Evolutionary conservation across 1,140 invertebrate genomes (phyloP).

Genomic region (Anastrepha ludens): DNA sequence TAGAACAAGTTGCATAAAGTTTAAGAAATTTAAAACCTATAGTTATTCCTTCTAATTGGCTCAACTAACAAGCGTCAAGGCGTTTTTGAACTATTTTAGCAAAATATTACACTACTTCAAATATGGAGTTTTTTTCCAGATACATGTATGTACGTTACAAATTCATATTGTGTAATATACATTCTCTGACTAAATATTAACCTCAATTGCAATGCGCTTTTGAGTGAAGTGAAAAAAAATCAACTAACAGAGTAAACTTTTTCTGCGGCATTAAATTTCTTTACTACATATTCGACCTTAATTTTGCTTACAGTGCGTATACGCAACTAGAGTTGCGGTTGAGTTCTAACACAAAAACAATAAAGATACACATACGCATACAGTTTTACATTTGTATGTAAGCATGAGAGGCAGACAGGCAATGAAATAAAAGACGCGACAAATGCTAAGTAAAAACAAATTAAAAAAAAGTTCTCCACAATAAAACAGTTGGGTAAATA

Average conservation of each 20-base stretch:
- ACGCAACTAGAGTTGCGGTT: conserved; percentile 46
- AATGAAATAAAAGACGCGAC: conserved; percentile 17
- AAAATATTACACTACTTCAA: no score
- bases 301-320: conserved; percentile 47
- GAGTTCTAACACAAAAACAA: not conserved
- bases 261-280: conserved; percentile 36
- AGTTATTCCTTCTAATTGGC: no score
- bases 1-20: no score
- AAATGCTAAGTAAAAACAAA: conserved; percentile 5
- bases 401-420: not conserved
- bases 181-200: no score
- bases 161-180: no score
- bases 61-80: no score
- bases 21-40: no score
- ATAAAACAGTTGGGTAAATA: conserved; percentile 9
- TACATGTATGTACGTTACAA: no score
- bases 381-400: not conserved
- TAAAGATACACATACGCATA: not conserved
- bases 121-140: no score
- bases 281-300: conserved; percentile 19
- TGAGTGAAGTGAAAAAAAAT: not conserved
- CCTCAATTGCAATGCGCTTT: not conserved
- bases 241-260: not conserved
- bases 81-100: no score
- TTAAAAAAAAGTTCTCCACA: not conserved